Base-by-base conservation (phyloP, 2,888 invertebrate species). In the Phyto melanocephala region DNA sequence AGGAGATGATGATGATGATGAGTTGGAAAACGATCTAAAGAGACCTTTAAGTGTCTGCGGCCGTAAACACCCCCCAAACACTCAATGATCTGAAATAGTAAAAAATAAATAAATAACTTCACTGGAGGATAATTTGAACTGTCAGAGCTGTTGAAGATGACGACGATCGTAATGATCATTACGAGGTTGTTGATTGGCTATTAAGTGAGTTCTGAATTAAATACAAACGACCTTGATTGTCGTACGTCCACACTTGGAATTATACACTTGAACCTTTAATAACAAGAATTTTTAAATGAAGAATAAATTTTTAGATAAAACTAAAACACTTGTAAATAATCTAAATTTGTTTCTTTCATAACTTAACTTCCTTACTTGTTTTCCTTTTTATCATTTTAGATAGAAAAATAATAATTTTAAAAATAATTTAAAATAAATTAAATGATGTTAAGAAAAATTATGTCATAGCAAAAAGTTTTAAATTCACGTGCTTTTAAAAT, bases 101-200 rank as follows among this genome's bases (percentile, higher is more conserved):
- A 50, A 10, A 37, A 65, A 7, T n/a, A n/a, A 45, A 63, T 33
- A 20, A 35, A 10, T 15, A 47, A 4, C 52, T 45, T 37, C 10
- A 58, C 35, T 20, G 1, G 72, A 72, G 72, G 50, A 79, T 79
- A 20, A 79, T 60, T 72, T 79, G n/a, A 67, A 45, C 72, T 72
- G 58, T 60, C 58, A 72, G 50, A 52, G n/a, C 33, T 52, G 35
- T 40, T 71, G 54, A 54, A 52, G 24, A 24, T 62, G 24, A 22
- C 10, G 54, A 10, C 20, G 56, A 65, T 63, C 45, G 45, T 54
- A 37, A 37, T 60, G 47, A 45, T 52, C n/a, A 8, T 56, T 17
- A 56, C 37, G 42, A n/a, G 24, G n/a, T 8, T 54, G 35, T 15
- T 40, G 78, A 67, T 71, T 65, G 56, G 54, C 63, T 50, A 47